These are phyloP conservation scores for Atherinomorus stipes DNA, from an alignment of 2,113 vertebrate genomes.

Conservation along the genomic window DNA sequence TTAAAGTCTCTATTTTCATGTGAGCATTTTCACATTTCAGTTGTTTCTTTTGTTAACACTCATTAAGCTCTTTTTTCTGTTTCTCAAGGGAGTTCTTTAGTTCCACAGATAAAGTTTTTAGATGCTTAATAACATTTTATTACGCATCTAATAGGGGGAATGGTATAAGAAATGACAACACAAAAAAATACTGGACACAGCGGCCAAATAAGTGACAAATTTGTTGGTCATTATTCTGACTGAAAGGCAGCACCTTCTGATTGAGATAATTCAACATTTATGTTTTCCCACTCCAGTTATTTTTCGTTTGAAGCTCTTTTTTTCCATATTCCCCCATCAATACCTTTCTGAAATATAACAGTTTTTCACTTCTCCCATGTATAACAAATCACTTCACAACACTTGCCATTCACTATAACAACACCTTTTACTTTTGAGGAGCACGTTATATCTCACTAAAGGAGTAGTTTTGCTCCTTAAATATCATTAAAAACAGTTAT, in stretches of 20 bases:
- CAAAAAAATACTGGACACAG: too few relatives aligned
- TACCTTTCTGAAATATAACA: not conserved
- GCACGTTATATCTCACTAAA: too few relatives aligned
- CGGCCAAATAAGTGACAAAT: too few relatives aligned
- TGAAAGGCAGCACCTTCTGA: not conserved
- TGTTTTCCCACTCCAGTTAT: too few relatives aligned
- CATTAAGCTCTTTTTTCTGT: not conserved
- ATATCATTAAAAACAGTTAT: conserved; percentile 1
- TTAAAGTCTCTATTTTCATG: not conserved
- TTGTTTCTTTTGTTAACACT: not conserved
- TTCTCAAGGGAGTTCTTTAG: not conserved
- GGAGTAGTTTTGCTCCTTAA: too few relatives aligned
- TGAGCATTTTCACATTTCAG: conserved; percentile 10
- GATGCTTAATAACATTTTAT: not conserved
- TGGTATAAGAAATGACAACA: not conserved
- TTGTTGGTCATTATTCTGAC: not conserved
- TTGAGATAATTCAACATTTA: too few relatives aligned
- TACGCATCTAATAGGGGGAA: not conserved
- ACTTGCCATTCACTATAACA: too few relatives aligned
- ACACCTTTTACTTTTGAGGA: too few relatives aligned
- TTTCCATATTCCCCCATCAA: not conserved
- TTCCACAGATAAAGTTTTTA: not conserved
- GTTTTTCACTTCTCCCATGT: too few relatives aligned
- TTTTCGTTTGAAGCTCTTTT: too few relatives aligned
- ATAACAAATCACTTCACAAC: too few relatives aligned